A percentile compares a stretch with the other conserved stretches of the same genome.
Evolutionary conservation across 2,888 invertebrate species (phyloP).

Genomic region (Drosophila fulvimacula): DNA sequence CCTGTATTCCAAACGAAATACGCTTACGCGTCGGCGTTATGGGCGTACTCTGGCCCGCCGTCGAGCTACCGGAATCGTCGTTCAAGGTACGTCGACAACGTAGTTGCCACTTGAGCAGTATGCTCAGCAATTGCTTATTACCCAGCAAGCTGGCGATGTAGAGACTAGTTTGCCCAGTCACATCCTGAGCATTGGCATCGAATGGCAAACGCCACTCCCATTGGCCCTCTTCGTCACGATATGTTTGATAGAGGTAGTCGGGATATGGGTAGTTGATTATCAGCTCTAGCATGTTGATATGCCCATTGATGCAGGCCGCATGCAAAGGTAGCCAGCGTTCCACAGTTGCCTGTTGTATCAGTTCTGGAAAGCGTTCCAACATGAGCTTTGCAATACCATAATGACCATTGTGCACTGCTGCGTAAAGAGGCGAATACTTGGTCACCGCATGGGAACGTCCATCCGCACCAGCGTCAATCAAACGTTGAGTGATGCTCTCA

Average conservation of each 20-base stretch:
- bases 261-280: constrained; percentile 94
- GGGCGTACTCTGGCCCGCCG: constrained; percentile 79
- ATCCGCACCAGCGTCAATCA: constrained; percentile 94
- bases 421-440: constrained; percentile 96
- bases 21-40: constrained; percentile 87
- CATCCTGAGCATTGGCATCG: constrained; percentile 96
- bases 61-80: constrained; percentile 42
- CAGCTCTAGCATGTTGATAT: constrained; percentile 90
- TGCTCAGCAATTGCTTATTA: constrained; percentile 91
- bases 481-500: constrained; percentile 90
- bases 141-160: constrained; percentile 95
- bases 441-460: constrained; percentile 95
- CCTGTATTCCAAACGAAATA: constrained; percentile 94
- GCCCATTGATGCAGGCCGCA: constrained; percentile 96
- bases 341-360: constrained; percentile 94
- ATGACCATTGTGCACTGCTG: constrained; percentile 94
- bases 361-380: constrained; percentile 92
- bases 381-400: constrained; percentile 90
- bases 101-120: constrained; percentile 90
- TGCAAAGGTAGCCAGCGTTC: constrained; percentile 97
- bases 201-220: constrained; percentile 95
- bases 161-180: constrained; percentile 94
- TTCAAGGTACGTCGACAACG: constrained; percentile 85
- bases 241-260: constrained; percentile 87
- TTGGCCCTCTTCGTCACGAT: constrained; percentile 89